Evolutionary conservation across 2,888 invertebrate genomes (phyloP).

Genomic region (Drosophila cognata): DNA sequence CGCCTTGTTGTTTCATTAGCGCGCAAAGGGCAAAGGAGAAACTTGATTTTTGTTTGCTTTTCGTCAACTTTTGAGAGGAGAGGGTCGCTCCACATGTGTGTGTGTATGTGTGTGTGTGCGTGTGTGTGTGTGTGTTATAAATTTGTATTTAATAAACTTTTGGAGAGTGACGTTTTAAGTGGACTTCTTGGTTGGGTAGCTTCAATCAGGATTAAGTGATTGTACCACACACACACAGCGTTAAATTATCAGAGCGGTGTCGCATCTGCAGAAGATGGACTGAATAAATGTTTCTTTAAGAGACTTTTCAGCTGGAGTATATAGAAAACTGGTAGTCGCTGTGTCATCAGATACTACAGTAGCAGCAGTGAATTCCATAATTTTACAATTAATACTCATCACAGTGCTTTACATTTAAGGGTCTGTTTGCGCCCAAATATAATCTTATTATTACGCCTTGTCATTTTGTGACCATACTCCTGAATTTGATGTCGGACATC

Average conservation of each 20-base stretch:
- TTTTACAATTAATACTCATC: neutral
- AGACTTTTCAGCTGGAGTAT: constrained; percentile 3
- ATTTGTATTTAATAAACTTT: constrained; percentile 76
- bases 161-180: constrained; percentile 50
- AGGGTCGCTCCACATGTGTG: constrained; percentile 59
- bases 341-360: constrained; percentile 10
- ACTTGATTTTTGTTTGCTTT: constrained; percentile 75
- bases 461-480: constrained; percentile 27
- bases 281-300: constrained; percentile 9
- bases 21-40: constrained; percentile 32
- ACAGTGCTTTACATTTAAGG: neutral
- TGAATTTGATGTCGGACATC: constrained; percentile 18
- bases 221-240: constrained; percentile 2
- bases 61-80: constrained; percentile 9
- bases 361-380: constrained; percentile 1
- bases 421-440: constrained; percentile 10
- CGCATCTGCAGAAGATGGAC: neutral
- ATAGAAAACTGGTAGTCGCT: neutral
- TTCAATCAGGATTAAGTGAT: constrained; percentile 13
- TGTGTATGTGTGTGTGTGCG: constrained; percentile 45
- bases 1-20: constrained; percentile 55
- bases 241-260: neutral
- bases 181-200: constrained; percentile 23
- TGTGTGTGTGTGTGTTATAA: constrained; percentile 68
- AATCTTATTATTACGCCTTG: constrained; percentile 47